Percentiles rank a stretch among this genome's conserved stretches.
These are phyloP conservation scores for Camelus bactrianus DNA, from an alignment of 2,113 vertebrate genomes.

Conservation along the genomic window DNA sequence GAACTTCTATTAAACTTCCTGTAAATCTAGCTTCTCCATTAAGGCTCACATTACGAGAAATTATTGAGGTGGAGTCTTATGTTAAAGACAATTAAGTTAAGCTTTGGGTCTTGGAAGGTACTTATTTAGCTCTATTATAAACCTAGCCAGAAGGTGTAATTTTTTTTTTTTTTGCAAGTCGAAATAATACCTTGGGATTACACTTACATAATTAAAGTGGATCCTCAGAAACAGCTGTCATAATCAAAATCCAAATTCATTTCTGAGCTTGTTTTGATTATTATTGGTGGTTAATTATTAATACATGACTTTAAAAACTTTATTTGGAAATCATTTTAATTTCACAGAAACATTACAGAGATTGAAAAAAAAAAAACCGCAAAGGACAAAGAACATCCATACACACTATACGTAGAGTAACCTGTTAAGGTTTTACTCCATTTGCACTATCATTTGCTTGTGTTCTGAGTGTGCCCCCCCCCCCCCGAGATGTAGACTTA, in stretches of 20 bases:
- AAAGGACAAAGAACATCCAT: background rate
- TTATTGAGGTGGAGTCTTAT: background rate
- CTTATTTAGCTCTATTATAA: slow-evolving; percentile 57
- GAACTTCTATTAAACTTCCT: slow-evolving; percentile 64
- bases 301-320: background rate
- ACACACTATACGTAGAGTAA: background rate
- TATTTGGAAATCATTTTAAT: slow-evolving; percentile 14
- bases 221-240: background rate
- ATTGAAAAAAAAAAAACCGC: background rate
- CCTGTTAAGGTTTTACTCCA: background rate
- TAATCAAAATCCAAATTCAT: slow-evolving; percentile 30
- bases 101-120: slow-evolving; percentile 47
- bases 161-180: slow-evolving; percentile 23
- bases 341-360: background rate
- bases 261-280: slow-evolving; percentile 37
- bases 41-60: slow-evolving; percentile 46
- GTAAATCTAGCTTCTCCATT: slow-evolving; percentile 61
- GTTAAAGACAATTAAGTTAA: slow-evolving; percentile 43
- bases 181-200: slow-evolving; percentile 49
- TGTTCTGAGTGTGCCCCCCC: background rate
- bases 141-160: background rate
- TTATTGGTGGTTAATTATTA: background rate
- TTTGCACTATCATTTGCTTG: background rate
- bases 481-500: background rate
- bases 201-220: slow-evolving; percentile 52